Evolutionary conservation across 2,113 vertebrate genomes (phyloP).

Genomic region (Bombycilla garrulus): DNA sequence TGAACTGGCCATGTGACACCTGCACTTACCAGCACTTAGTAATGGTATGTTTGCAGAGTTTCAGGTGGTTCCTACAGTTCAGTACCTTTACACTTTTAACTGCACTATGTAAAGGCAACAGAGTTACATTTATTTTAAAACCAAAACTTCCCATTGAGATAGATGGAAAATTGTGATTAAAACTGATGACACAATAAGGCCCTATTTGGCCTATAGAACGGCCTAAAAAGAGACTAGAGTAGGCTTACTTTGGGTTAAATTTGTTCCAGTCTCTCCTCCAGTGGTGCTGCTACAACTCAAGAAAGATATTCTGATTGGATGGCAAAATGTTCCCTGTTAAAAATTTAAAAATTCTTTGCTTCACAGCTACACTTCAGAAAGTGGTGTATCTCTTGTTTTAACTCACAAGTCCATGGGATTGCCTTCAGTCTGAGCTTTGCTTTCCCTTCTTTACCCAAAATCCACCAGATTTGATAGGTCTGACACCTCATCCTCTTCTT

Average conservation of each 20-base stretch:
- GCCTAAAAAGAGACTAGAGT: neutral
- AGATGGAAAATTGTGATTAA: neutral
- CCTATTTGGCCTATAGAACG: neutral
- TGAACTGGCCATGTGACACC: accelerated
- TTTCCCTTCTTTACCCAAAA: neutral
- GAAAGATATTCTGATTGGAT: neutral
- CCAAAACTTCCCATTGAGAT: neutral
- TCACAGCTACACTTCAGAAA: neutral
- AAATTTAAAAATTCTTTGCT: neutral
- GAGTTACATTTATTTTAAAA: neutral
- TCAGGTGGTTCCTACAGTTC: neutral
- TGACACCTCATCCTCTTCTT: neutral
- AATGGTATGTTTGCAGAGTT: neutral
- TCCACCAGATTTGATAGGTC: neutral
- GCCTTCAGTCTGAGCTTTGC: neutral
- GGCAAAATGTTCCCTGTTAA: neutral
- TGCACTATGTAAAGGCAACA: neutral
- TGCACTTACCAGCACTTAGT: neutral
- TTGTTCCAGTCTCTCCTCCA: neutral
- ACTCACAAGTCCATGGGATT: neutral
- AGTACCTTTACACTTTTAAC: neutral
- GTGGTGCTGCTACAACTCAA: neutral
- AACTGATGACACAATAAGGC: neutral
- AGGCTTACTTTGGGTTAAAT: neutral
- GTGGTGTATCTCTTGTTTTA: neutral